Evolutionary conservation across 1,140 invertebrate genomes (phyloP).

Genomic region (Paraescarpia echinospica): DNA sequence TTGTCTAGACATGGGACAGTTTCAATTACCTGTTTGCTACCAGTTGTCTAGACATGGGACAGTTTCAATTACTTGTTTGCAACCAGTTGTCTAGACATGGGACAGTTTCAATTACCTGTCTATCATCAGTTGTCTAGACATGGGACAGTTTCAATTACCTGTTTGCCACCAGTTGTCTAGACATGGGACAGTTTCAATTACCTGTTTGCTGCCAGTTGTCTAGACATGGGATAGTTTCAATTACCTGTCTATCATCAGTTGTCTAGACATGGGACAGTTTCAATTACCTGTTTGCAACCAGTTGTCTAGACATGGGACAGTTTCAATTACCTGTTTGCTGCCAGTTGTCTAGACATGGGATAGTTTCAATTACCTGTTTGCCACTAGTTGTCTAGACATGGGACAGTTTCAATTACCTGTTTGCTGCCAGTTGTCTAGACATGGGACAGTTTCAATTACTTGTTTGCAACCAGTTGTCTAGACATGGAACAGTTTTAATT

Average conservation of each 20-base stretch:
- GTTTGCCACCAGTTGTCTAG: slow-evolving; percentile 97
- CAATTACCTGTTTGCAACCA: background rate
- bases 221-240: background rate
- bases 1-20: slow-evolving; percentile 83
- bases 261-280: slow-evolving; percentile 77
- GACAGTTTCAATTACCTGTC: slow-evolving; percentile 53
- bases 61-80: slow-evolving; percentile 69
- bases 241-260: slow-evolving; percentile 91
- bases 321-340: slow-evolving; percentile 75
- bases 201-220: background rate
- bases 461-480: background rate
- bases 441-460: slow-evolving; percentile 64
- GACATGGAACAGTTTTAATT: background rate
- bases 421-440: slow-evolving; percentile 96
- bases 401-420: slow-evolving; percentile 59
- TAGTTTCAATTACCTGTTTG: slow-evolving; percentile 40
- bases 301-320: background rate
- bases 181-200: slow-evolving; percentile 67
- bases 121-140: background rate
- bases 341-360: slow-evolving; percentile 90
- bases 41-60: background rate
- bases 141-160: slow-evolving; percentile 34
- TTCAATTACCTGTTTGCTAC: background rate
- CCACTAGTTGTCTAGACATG: background rate
- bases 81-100: slow-evolving; percentile 94